phyloP scores from a whole-genome alignment of 2,888 invertebrate species.

The Noctua fimbriata region DNA sequence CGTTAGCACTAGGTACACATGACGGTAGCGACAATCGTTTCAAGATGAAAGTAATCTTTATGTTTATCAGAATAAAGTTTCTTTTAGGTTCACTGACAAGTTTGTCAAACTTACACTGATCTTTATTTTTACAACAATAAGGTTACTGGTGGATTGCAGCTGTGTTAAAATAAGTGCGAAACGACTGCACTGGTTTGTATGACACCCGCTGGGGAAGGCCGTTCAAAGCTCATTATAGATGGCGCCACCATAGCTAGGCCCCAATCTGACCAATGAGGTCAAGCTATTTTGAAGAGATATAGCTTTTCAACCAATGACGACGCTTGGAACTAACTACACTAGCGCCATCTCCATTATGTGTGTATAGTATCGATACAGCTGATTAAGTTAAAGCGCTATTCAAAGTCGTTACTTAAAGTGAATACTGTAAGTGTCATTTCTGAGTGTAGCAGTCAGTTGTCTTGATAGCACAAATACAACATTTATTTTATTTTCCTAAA shows the following conservation, averaged over 20 bases:
- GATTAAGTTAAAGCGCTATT: neutral
- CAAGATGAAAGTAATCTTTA: neutral
- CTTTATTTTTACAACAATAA: neutral
- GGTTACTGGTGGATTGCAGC: neutral
- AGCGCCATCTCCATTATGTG: neutral
- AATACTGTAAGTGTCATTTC: constrained; percentile 12
- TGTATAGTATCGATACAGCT: constrained; percentile 7
- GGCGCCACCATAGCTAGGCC: neutral
- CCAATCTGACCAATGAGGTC: neutral
- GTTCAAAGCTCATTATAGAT: neutral
- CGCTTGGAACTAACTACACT: neutral
- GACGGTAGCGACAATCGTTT: neutral
- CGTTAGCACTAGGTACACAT: neutral
- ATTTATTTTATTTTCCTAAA: constrained; percentile 45
- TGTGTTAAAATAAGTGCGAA: neutral
- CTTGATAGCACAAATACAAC: constrained; percentile 42
- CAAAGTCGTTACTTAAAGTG: constrained; percentile 13
- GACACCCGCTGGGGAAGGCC: neutral
- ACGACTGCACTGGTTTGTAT: neutral
- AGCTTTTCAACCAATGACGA: neutral
- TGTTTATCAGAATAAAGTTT: neutral
- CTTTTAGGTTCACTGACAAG: neutral
- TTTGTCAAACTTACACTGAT: neutral
- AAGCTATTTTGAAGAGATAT: neutral
- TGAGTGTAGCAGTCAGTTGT: neutral